Percentiles rank a stretch among this genome's conserved stretches.
Evolutionary conservation across 1,140 invertebrate genomes (phyloP).

Genomic region (Caenorhabditis elegans): DNA sequence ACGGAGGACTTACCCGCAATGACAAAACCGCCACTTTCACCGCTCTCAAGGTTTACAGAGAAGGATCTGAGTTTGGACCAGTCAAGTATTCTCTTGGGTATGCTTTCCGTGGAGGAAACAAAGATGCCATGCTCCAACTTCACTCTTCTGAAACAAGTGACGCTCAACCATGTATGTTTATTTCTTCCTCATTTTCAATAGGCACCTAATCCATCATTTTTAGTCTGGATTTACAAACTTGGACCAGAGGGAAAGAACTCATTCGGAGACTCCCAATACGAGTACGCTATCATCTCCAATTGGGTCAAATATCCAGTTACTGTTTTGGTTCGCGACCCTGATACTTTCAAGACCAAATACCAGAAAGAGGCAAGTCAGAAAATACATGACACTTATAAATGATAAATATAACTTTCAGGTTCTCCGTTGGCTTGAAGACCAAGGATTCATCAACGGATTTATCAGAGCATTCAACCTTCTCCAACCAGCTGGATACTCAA

Average conservation of each 20-base stretch:
- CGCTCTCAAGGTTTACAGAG: slow-evolving; percentile 65
- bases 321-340: slow-evolving; percentile 64
- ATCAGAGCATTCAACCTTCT: slow-evolving; percentile 66
- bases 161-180: slow-evolving; percentile 64
- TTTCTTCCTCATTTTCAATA: neutral
- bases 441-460: slow-evolving; percentile 66
- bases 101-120: slow-evolving; percentile 67
- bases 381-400: neutral
- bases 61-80: slow-evolving; percentile 64
- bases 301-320: slow-evolving; percentile 65
- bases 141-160: slow-evolving; percentile 64
- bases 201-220: slow-evolving; percentile 48
- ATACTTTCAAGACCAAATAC: slow-evolving; percentile 65
- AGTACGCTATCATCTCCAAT: slow-evolving; percentile 64
- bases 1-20: slow-evolving; percentile 65
- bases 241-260: slow-evolving; percentile 66
- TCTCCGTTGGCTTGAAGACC: slow-evolving; percentile 64
- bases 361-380: slow-evolving; percentile 48
- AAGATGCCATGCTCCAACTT: slow-evolving; percentile 66
- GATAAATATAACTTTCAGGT: slow-evolving; percentile 51
- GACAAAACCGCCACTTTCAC: slow-evolving; percentile 66
- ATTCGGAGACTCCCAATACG: slow-evolving; percentile 66
- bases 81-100: slow-evolving; percentile 66
- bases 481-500: slow-evolving; percentile 60
- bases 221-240: slow-evolving; percentile 67